Percentiles rank a stretch among this genome's conserved stretches.
phyloP scores from a whole-genome alignment of 2,113 vertebrate species.

The Cephalopterus ornatus region DNA sequence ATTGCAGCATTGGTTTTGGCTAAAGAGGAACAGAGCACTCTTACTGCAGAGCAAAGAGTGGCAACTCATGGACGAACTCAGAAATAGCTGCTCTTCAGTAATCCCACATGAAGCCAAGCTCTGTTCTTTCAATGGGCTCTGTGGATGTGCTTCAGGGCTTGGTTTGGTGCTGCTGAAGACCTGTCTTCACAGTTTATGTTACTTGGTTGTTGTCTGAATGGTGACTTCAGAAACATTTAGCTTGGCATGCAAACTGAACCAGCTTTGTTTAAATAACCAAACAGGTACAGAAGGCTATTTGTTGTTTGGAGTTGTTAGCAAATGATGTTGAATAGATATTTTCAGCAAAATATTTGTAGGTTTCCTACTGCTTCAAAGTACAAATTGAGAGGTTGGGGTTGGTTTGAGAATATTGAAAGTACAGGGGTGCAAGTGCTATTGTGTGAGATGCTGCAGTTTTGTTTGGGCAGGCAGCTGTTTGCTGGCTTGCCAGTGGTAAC shows the following conservation, averaged over 20 bases:
- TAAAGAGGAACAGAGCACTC: background rate
- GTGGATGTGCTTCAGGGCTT: background rate
- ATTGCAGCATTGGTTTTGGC: background rate
- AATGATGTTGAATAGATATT: background rate
- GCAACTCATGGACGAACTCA: background rate
- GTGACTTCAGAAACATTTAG: background rate
- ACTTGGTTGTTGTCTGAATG: background rate
- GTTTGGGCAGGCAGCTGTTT: background rate
- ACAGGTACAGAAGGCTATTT: constrained; percentile 13
- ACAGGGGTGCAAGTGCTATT: background rate
- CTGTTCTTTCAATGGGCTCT: background rate
- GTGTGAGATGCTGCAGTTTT: background rate
- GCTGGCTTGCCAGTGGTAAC: background rate
- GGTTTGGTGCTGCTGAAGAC: background rate
- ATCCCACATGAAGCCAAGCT: background rate
- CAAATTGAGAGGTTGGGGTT: background rate
- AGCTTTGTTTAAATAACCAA: constrained; percentile 7
- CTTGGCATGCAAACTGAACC: constrained; percentile 18
- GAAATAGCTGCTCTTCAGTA: background rate
- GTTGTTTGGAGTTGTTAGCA: background rate
- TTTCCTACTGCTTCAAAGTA: background rate
- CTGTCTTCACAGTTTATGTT: background rate
- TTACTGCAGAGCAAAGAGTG: background rate
- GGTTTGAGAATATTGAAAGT: background rate
- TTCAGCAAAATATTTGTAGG: background rate